Base-by-base conservation (phyloP, 2,113 vertebrate species). In the Malurus melanocephalus region DNA sequence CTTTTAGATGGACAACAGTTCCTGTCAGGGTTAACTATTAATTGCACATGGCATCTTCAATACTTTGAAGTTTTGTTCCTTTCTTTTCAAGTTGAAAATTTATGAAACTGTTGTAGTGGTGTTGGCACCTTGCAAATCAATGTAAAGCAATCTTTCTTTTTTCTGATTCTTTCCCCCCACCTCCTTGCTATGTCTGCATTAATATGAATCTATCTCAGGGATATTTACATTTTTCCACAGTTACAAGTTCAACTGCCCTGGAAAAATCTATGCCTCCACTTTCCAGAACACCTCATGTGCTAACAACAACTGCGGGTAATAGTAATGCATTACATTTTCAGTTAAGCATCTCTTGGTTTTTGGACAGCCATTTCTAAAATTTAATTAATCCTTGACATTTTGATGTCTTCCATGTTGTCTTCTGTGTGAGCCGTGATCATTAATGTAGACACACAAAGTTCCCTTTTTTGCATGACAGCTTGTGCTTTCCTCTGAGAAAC, bases 151-250 rank as follows among this genome's bases (percentile, higher is more conserved):
- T 80, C 11, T 60, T 46, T 32, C 6, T 68, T 85, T 85, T 48
- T 75, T 30, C 51, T 61, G 46, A 45, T 33, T 26, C 7, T 8
- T 26, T 3, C 1, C 2, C 5, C 6, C 16, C 10, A 11, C 9
- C 13, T 16, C 10, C 13, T 26, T 52, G 4, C 8, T 11, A 8
- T 56, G 48, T 60, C 59, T 72, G 7, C 23, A 60, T 61, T 32
- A 32, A 8, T 66, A 7, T 55, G 33, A 59, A 28, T 56, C 20
- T 90, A 0, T 82, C 28, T 94, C 56, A 71, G 66, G 52, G 16
- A 59, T 93, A 56, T 81, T 88, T 93, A 72, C 19, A 1, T 93
- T 93, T 90, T 87, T 87, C 78, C 76, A 73, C 91, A 94, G 89
- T 65, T 92, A 55, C 89, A 59, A 84, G 80, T 84, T 75, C 89